Conservation (phyloP, 2,797 vertebrate genomes). For the Mormyrus hasselquistii region DNA sequence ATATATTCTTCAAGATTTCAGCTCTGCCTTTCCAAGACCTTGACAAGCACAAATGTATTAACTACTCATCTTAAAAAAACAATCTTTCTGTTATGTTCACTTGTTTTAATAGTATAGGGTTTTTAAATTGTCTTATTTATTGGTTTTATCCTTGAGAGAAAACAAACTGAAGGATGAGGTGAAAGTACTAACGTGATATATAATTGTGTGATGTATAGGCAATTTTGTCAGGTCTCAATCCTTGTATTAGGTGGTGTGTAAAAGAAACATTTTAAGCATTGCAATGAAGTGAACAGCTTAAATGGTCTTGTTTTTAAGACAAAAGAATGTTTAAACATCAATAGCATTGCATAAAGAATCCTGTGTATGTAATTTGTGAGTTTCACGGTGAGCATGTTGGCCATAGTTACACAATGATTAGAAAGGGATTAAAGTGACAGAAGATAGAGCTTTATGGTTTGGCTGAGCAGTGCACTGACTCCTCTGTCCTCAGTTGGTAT, state of each 20-base stretch:
- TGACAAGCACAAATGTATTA: slow-evolving; percentile 79
- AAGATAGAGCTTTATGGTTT: slow-evolving; percentile 42
- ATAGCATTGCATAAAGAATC: slow-evolving; percentile 32
- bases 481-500: slow-evolving; percentile 50
- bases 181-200: slow-evolving; percentile 58
- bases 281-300: slow-evolving; percentile 63
- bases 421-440: slow-evolving; percentile 33
- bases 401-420: slow-evolving; percentile 34
- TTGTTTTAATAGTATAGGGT: slow-evolving; percentile 51
- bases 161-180: slow-evolving; percentile 58
- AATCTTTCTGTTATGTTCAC: slow-evolving; percentile 55
- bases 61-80: slow-evolving; percentile 56
- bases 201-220: slow-evolving; percentile 57
- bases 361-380: slow-evolving; percentile 59
- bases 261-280: slow-evolving; percentile 58
- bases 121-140: slow-evolving; percentile 67
- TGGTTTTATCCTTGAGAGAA: slow-evolving; percentile 62
- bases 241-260: slow-evolving; percentile 52
- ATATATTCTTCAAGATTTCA: slow-evolving; percentile 70
- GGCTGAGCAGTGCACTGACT: slow-evolving; percentile 63
- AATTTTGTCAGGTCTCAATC: slow-evolving; percentile 61
- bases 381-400: slow-evolving; percentile 44
- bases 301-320: slow-evolving; percentile 66
- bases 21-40: slow-evolving; percentile 76
- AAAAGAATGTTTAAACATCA: slow-evolving; percentile 63